A percentile compares a stretch with the other conserved stretches of the same genome.
Conservation (phyloP, 2,888 invertebrate species). For the Dioctria rufipes region DNA sequence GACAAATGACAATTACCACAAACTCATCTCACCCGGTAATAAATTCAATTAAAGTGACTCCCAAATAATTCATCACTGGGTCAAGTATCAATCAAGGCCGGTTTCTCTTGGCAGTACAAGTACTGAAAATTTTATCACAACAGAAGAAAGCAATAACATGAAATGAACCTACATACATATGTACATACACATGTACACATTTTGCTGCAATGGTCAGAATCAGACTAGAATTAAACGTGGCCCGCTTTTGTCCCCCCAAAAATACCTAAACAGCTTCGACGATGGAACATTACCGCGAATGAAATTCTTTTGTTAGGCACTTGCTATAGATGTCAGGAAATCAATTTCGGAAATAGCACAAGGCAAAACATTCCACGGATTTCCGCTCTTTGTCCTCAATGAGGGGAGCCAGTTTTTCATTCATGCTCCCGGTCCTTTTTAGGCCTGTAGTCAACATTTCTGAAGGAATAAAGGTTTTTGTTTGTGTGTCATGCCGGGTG, state of each 20-base stretch:
- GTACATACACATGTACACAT: too few relatives aligned
- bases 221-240: background rate
- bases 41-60: constrained; percentile 48
- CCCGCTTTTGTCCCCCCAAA: background rate
- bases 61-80: constrained; percentile 45
- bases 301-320: constrained; percentile 50
- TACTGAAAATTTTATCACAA: background rate
- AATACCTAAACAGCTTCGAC: constrained; percentile 27
- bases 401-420: constrained; percentile 10
- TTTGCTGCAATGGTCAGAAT: constrained; percentile 13
- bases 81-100: constrained; percentile 45
- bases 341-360: constrained; percentile 52
- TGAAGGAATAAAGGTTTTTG: constrained; percentile 17
- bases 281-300: constrained; percentile 47
- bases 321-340: constrained; percentile 46
- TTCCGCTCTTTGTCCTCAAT: constrained; percentile 40
- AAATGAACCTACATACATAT: background rate
- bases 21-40: constrained; percentile 7
- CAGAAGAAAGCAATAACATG: background rate
- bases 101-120: constrained; percentile 30
- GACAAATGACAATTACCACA: constrained; percentile 27
- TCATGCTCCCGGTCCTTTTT: background rate
- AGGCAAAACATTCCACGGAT: constrained; percentile 50
- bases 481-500: constrained; percentile 40
- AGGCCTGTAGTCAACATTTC: constrained; percentile 10